Evolutionary conservation across 2,797 vertebrate species (phyloP), one percentile per base, ranked within the genome.

Genomic region (Champsocephalus esox): DNA sequence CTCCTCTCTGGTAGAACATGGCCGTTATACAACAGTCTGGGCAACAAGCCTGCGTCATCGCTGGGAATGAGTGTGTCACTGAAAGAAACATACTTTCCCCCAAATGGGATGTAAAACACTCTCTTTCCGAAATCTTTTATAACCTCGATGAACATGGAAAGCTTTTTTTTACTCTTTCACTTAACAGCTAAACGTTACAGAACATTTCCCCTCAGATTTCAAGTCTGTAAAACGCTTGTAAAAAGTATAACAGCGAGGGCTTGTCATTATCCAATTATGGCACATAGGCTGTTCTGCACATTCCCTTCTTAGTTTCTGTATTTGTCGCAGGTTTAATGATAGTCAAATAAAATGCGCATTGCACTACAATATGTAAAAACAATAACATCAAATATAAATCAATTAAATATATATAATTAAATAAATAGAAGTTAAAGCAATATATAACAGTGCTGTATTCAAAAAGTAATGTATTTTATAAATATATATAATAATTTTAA

Each of bases 11-110:
- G 76, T 66, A 79, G 73, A 80, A 64, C 74, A 82, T 81, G 83
- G 77, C n/a, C 3, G 11, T 86, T 88, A 77, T 77, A 48, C 70
- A 87, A 86, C 66, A 55, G 74, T 69, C 72, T 80, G 83, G 70
- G 78, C 55, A 52, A 71, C 63, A 50, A 71, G 24, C 68, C 55
- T 60, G 67, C 67, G 58, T 89, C 77, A 82, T 74, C 65, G 1
- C 41, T 73, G 38, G 50, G 62, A 81, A 60, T 21, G 52, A 87
- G 75, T 55, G 49, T 64, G 66, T 67, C 82, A 75, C 77, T 77
- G 64, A 77, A 56, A 67, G 70, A 86, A 83, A 87, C 80, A 76
- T 77, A 73, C 56, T 89, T 82, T 80, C 69, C 44, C 51, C 71
- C 54, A 71, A 52, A 82, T 54, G 44, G 61, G 46, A 51, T 59